Evolutionary conservation across 2,113 vertebrate genomes (phyloP).

Genomic region (Pygoscelis antarcticus): DNA sequence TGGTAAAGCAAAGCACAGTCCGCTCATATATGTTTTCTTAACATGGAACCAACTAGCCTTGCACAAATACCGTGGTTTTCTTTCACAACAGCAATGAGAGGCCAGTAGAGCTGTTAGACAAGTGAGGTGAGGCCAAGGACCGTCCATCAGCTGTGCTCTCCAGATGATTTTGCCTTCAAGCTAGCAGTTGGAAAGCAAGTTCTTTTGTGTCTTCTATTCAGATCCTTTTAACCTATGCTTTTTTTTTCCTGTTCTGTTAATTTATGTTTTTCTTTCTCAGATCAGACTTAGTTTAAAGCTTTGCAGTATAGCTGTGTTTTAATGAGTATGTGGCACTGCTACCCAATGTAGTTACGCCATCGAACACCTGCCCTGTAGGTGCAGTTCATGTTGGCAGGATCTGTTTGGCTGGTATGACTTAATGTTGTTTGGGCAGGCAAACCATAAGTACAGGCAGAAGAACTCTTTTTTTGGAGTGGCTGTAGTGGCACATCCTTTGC

Average conservation of each 20-base stretch:
- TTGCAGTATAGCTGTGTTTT: not conserved
- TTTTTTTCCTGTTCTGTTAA: accelerated
- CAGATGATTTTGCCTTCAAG: not conserved
- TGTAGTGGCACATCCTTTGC: not conserved
- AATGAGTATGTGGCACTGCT: not conserved
- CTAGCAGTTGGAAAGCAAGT: not conserved
- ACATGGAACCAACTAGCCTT: constrained; percentile 5
- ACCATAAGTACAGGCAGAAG: not conserved
- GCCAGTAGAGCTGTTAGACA: not conserved
- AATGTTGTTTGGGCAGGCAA: not conserved
- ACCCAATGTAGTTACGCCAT: not conserved
- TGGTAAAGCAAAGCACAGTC: constrained; percentile 3
- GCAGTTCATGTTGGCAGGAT: not conserved
- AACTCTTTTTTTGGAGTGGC: not conserved
- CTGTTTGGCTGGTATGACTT: not conserved
- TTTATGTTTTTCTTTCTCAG: not conserved
- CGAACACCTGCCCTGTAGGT: accelerated
- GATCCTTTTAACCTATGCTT: not conserved
- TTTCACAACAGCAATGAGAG: not conserved
- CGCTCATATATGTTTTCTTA: constrained; percentile 34
- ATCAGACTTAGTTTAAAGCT: not conserved
- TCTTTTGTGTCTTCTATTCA: not conserved
- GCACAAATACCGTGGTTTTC: constrained; percentile 51
- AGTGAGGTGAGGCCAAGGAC: not conserved
- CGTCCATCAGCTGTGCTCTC: not conserved